Base-by-base conservation (phyloP, 2,888 invertebrate species). In the Hetaerina titia region DNA sequence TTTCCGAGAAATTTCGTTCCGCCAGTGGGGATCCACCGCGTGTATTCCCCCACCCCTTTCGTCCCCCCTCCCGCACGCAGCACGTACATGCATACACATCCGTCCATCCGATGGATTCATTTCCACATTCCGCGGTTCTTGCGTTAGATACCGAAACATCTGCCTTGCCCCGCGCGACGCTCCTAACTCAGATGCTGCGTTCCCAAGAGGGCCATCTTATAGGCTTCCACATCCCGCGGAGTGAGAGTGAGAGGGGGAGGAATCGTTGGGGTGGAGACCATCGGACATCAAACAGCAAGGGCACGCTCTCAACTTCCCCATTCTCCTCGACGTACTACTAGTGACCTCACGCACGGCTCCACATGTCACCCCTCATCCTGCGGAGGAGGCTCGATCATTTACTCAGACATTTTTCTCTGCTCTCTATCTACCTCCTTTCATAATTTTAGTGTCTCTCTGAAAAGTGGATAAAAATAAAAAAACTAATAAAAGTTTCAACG, bases 91-190 rank as follows among this genome's bases (percentile, higher is more conserved):
- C 22, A 69, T 69, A 74, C n/a, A 92, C 92, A 90, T n/a, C 63
- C 63, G 69, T 74, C 22, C 92, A 92, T 92, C 69, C 92, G 45
- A 69, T 69, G 64, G 56, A 45, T 92, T 92, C 92, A 92, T 69
- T 92, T 92, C 92, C 69, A 64, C 69, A 69, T 92, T 74, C 92
- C 92, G 56, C 69, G 92, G 92, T 92, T 92, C 64, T 92, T 56
- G 92, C 31, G 81, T 64, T 69, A 74, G 92, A 69, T 69, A 56
- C 92, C 56, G 69, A 81, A 81, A 56, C 92, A 74, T 92, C 92
- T 81, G 81, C 81, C 81, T 13, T 81, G 25, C 25, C 90, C 90
- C 45, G 19, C n/a, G 17, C 63, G 31, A 19, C 90, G 90, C 13
- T 31, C 56, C 92, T 19, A 90, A 8, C 22, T 22, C 22, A 31